phyloP scores from a whole-genome alignment of 2,888 invertebrate species.

The Drosophila mulleri region DNA sequence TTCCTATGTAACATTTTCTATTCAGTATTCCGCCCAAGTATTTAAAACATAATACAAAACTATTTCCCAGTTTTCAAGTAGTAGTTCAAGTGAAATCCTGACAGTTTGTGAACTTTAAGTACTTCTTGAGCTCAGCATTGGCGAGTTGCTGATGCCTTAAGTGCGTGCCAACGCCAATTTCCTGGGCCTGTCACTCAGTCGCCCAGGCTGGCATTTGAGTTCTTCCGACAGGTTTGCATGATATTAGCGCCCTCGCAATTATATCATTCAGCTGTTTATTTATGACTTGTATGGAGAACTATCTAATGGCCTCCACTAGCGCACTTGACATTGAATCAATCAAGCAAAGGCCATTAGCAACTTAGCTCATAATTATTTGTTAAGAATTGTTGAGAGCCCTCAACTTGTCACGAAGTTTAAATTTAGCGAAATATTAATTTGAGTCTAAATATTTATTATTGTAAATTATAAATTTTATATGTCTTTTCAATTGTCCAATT shows the following conservation, averaged over 20 bases:
- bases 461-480: not conserved
- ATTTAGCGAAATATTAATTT: not conserved
- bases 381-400: conserved; percentile 9
- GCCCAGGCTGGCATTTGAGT: conserved; percentile 4
- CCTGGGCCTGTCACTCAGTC: conserved; percentile 49
- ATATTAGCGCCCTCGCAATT: conserved; percentile 34
- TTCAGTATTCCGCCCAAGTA: not conserved
- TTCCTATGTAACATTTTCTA: not conserved
- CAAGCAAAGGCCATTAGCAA: conserved; percentile 20
- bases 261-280: conserved; percentile 42
- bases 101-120: conserved; percentile 2
- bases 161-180: conserved; percentile 57
- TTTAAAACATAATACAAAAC: not conserved
- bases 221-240: conserved; percentile 63
- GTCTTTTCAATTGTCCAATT: not conserved
- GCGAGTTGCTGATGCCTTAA: conserved; percentile 13
- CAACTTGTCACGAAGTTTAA: conserved; percentile 7
- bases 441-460: no score
- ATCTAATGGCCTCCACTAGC: conserved; percentile 27
- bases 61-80: not conserved
- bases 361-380: conserved; percentile 8
- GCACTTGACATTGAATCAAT: conserved; percentile 38
- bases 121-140: conserved; percentile 3
- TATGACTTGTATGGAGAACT: conserved; percentile 32
- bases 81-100: conserved; percentile 4